Evolutionary conservation across 2,113 vertebrate genomes (phyloP), one percentile per base, ranked within the genome.

Genomic region (Corythoichthys haematopterus): DNA sequence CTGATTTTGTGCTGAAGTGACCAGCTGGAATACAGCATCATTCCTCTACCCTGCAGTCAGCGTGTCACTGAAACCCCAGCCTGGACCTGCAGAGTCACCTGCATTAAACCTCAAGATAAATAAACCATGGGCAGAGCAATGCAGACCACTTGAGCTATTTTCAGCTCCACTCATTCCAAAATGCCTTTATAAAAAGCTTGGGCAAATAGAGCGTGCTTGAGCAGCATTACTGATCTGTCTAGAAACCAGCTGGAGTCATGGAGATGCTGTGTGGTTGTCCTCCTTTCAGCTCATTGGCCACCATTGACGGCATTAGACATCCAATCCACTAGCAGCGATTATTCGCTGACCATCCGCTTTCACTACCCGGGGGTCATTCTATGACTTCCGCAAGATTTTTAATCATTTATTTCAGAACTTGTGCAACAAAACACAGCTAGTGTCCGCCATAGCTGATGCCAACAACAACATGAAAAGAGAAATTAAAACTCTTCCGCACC

Each of bases 21-120:
- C 20, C 13, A n/a, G 43, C 20, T 12, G 60, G 60, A 43, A 62
- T 28, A 2, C n/a, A 6, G 64, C 81, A 66, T 76, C 70, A 43
- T 46, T 53, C 38, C 69, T 56, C 65, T 74, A 64, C 20, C 15
- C n/a, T 1, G 12, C 20, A 28, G 60, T 61, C 37, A 43, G 37
- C 37, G 38, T 62, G 60, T 62, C 60, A 62, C 43, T 62, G 64
- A 53, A 52, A 50, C 35, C 35, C 35, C 13, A 80, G 72, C 48
- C 66, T 46, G 15, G 81, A 81, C 86, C 75, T 77, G 62, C 68
- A 88, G 12, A 62, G 84, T 88, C 88, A 88, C 89, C 87, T 87
- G 83, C 85, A 82, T 80, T 85, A 80, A 87, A 87, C 78, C 78
- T 78, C 71, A 60, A 68, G 77, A 87, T 89, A 80, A 89, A 90